phyloP scores from a whole-genome alignment of 2,888 invertebrate species.

The Hemicrepidius hirtus region DNA sequence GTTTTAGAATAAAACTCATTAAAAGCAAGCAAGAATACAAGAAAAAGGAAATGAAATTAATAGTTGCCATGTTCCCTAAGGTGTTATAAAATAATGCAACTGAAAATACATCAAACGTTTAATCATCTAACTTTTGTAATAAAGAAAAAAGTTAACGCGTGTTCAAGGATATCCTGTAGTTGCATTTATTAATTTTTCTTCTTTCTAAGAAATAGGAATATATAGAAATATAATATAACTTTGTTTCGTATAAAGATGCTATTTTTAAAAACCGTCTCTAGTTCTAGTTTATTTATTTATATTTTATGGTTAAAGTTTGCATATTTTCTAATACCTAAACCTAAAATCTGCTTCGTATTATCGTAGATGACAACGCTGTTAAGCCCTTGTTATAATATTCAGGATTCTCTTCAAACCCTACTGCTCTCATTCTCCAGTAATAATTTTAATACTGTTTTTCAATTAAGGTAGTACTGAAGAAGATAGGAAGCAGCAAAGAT shows the following conservation, averaged over 20 bases:
- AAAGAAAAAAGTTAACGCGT: too few relatives aligned
- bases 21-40: not conserved
- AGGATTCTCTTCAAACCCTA: not conserved
- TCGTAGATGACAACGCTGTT: not conserved
- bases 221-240: too few relatives aligned
- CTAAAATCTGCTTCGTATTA: not conserved
- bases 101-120: not conserved
- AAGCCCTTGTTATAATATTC: not conserved
- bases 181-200: too few relatives aligned
- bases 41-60: conserved; percentile 4
- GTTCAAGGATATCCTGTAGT: too few relatives aligned
- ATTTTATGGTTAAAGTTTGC: too few relatives aligned
- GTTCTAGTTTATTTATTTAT: too few relatives aligned
- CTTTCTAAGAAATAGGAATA: too few relatives aligned
- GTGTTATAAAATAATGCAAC: not conserved
- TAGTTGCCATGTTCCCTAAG: not conserved
- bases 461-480: conserved; percentile 6
- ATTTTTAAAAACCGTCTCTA: too few relatives aligned
- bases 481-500: conserved; percentile 10
- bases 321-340: too few relatives aligned
- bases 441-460: conserved; percentile 21
- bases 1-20: conserved; percentile 1
- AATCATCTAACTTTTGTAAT: too few relatives aligned
- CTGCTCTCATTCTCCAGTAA: not conserved
- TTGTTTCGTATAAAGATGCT: too few relatives aligned